Conservation (phyloP, 2,113 vertebrate species). For the Puffinus mauretanicus region DNA sequence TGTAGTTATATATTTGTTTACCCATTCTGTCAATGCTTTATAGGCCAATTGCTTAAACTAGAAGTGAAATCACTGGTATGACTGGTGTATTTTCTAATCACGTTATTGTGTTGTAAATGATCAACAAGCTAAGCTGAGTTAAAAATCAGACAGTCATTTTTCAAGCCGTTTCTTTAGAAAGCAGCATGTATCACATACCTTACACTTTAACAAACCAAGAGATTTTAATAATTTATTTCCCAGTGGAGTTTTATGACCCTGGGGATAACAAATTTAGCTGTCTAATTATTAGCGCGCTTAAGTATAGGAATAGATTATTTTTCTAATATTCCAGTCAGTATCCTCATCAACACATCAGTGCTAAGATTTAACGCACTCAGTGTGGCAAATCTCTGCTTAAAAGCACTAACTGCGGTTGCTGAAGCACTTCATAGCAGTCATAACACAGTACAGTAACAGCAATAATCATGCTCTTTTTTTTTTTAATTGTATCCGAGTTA, state of each 20-base stretch:
- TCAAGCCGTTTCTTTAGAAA: background rate
- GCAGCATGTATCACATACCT: background rate
- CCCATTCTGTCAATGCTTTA: background rate
- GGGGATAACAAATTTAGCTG: slow-evolving; percentile 35
- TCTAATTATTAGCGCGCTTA: slow-evolving; percentile 9
- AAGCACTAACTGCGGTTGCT: background rate
- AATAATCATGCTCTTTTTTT: background rate
- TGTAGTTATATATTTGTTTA: background rate
- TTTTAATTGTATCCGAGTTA: slow-evolving; percentile 43
- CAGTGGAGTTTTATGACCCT: background rate
- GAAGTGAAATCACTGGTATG: background rate
- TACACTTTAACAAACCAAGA: background rate
- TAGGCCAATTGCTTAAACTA: background rate
- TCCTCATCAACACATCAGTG: slow-evolving; percentile 21
- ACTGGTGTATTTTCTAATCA: background rate
- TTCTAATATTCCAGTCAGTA: background rate
- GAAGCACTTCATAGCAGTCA: slow-evolving; percentile 9
- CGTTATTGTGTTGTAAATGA: background rate
- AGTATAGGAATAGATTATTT: slow-evolving; percentile 28
- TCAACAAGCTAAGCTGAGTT: background rate
- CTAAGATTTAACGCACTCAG: background rate
- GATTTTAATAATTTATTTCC: slow-evolving; percentile 41
- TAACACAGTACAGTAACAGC: background rate
- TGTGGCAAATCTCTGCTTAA: background rate
- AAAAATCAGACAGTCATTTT: background rate